Percentiles rank a stretch among this genome's conserved stretches.
These are phyloP conservation scores for Pygocentrus nattereri DNA, from an alignment of 2,797 vertebrate species.

Conservation along the genomic window DNA sequence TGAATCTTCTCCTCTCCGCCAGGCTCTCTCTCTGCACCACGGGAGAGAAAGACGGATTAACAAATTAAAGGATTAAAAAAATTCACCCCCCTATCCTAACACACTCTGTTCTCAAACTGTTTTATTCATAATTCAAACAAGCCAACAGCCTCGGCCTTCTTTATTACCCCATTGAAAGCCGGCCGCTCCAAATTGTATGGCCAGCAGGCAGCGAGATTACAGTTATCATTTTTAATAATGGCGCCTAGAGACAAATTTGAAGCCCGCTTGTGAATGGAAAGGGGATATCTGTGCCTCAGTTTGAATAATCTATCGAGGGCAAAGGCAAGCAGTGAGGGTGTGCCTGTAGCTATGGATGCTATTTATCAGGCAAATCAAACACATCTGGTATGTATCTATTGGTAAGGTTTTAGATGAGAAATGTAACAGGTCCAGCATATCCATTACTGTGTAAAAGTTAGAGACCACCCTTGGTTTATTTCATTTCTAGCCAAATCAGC, in stretches of 20 bases:
- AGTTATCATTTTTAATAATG: slow-evolving; percentile 72
- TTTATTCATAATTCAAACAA: slow-evolving; percentile 58
- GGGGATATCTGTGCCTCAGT: slow-evolving; percentile 30
- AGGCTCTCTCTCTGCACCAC: slow-evolving; percentile 21
- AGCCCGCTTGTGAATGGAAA: slow-evolving; percentile 43
- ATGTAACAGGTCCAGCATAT: background rate
- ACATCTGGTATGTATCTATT: background rate
- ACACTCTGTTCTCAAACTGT: slow-evolving; percentile 40
- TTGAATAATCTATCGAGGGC: slow-evolving; percentile 41
- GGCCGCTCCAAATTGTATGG: slow-evolving; percentile 60
- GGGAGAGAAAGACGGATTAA: slow-evolving; percentile 34
- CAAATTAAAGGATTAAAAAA: slow-evolving; percentile 35
- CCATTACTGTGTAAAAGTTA: no score
- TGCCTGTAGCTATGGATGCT: slow-evolving; percentile 11
- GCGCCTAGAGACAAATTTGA: slow-evolving; percentile 53
- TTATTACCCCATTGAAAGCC: slow-evolving; percentile 48
- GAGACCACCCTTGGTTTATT: no score
- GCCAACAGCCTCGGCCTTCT: slow-evolving; percentile 44
- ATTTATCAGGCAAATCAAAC: slow-evolving; percentile 1
- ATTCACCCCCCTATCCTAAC: slow-evolving; percentile 25
- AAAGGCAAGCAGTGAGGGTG: slow-evolving; percentile 22
- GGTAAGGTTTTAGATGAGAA: background rate
- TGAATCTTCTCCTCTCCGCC: slow-evolving; percentile 24
- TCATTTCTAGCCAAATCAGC: no score
- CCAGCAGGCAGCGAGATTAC: slow-evolving; percentile 73